Evolutionary conservation across 1,140 invertebrate species (phyloP).

Genomic region (Hylaeus anthracinus): DNA sequence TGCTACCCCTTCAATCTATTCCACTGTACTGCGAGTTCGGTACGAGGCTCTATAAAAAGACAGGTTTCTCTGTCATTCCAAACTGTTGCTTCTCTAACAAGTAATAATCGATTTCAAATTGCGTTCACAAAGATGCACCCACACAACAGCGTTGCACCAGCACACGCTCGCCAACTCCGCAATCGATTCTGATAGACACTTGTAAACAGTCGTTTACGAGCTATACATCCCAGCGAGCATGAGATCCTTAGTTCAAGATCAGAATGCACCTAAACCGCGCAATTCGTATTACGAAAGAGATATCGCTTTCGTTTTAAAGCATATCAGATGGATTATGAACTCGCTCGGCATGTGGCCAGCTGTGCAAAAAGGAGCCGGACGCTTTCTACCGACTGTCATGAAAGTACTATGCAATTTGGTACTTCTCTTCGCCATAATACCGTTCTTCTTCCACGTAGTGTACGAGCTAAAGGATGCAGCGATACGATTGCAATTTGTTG

Average conservation of each 20-base stretch:
- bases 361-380: not conserved
- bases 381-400: slow-evolving; percentile 10
- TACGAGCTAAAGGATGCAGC: slow-evolving; percentile 35
- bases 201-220: slow-evolving; percentile 24
- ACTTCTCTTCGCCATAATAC: slow-evolving; percentile 32
- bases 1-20: not conserved
- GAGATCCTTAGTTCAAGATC: too few relatives aligned
- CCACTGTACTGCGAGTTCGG: not conserved
- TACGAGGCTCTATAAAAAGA: not conserved
- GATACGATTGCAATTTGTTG: slow-evolving; percentile 34
- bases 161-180: not conserved
- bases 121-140: not conserved
- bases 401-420: slow-evolving; percentile 28
- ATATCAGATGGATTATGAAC: slow-evolving; percentile 35
- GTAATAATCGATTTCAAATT: not conserved
- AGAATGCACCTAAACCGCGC: not conserved
- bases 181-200: slow-evolving; percentile 33
- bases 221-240: not conserved
- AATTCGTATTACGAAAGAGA: slow-evolving; percentile 30
- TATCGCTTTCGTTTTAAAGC: slow-evolving; percentile 22
- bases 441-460: slow-evolving; percentile 35
- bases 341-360: slow-evolving; percentile 61
- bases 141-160: not conserved
- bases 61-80: not conserved
- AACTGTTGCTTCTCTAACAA: not conserved